Evolutionary conservation across 2,113 vertebrate species (phyloP).

Genomic region (Gallinago paraguaiae): DNA sequence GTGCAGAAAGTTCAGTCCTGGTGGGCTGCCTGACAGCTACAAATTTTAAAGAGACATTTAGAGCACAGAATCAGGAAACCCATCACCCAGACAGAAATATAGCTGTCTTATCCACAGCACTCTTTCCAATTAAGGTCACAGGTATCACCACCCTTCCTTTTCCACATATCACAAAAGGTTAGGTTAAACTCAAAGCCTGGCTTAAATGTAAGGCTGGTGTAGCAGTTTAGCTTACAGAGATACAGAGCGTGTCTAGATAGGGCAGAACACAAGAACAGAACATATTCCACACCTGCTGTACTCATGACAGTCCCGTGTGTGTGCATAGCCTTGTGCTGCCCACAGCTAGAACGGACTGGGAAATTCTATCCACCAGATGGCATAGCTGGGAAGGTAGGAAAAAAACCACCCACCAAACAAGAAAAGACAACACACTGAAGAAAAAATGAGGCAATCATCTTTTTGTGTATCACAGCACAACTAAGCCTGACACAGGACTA

Average conservation of each 20-base stretch:
- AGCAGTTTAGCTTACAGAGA: not conserved
- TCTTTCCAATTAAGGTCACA: not conserved
- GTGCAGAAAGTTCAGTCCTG: not conserved
- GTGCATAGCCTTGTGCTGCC: not conserved
- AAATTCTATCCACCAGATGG: slow-evolving; percentile 60
- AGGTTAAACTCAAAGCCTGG: not conserved
- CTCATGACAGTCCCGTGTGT: not conserved
- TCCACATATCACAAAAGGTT: not conserved
- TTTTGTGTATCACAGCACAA: rapidly evolving
- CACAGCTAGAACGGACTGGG: not conserved
- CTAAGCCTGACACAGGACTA: not conserved
- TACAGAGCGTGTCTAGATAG: rapidly evolving
- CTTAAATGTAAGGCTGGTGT: not conserved
- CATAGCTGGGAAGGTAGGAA: slow-evolving; percentile 30
- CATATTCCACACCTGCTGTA: not conserved
- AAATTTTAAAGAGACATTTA: not conserved
- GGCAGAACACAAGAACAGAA: not conserved
- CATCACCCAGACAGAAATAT: not conserved
- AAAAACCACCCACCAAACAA: no score
- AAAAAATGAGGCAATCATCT: not conserved
- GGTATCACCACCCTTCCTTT: not conserved
- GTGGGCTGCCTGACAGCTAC: not conserved
- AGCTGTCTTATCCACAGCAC: not conserved
- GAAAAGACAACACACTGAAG: not conserved
- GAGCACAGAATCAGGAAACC: not conserved